Evolutionary conservation across 2,888 invertebrate species (phyloP).

Genomic region (Tenthredo notha): DNA sequence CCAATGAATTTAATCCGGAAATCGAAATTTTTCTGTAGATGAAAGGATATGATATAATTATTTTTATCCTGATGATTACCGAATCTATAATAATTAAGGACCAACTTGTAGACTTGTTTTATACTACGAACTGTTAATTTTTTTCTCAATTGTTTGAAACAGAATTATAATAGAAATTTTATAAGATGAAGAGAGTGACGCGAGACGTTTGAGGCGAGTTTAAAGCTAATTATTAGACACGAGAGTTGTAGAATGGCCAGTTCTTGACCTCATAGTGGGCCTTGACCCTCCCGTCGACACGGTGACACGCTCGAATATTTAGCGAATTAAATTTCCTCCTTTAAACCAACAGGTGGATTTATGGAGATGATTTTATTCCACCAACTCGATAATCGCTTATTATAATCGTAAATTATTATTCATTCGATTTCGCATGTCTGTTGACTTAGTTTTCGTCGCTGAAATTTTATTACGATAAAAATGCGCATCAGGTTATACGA

Average conservation of each 20-base stretch:
- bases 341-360: conserved; percentile 32
- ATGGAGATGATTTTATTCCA: not conserved
- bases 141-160: not conserved
- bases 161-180: not conserved
- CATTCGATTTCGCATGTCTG: not conserved
- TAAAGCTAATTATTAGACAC: conserved; percentile 24
- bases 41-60: not conserved
- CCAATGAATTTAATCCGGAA: not conserved
- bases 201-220: conserved; percentile 8
- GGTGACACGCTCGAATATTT: conserved; percentile 40
- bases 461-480: not conserved
- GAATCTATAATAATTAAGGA: not conserved
- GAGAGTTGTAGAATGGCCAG: conserved; percentile 19
- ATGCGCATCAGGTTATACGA: not conserved
- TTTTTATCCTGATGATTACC: not conserved
- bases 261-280: conserved; percentile 35
- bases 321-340: not conserved
- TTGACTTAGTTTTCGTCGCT: not conserved
- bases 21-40: not conserved
- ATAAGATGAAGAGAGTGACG: conserved; percentile 8
- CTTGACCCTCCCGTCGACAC: conserved; percentile 43
- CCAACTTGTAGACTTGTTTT: not conserved
- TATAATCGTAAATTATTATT: not conserved
- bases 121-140: conserved; percentile 16
- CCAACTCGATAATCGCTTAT: not conserved